Evolutionary conservation across 2,797 vertebrate genomes (phyloP).

Genomic region (Spondyliosoma cantharus): DNA sequence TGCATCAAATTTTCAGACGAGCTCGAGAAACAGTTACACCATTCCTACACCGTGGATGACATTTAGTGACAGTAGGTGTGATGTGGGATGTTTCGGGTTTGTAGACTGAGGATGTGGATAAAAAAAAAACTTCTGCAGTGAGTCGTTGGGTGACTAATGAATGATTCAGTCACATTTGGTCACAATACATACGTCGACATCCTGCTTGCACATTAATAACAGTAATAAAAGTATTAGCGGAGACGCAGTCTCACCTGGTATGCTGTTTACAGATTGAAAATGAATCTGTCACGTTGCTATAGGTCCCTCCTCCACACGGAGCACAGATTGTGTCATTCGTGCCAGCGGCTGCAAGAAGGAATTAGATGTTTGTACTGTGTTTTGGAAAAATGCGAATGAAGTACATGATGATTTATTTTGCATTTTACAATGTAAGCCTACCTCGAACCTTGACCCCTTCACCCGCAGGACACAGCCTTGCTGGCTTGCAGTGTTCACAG

Average conservation of each 20-base stretch:
- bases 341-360: conserved; percentile 59
- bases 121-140: conserved; percentile 22
- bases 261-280: conserved; percentile 68
- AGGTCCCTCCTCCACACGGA: conserved; percentile 68
- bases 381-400: not conserved
- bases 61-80: conserved; percentile 11
- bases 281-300: conserved; percentile 73
- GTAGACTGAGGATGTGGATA: not conserved
- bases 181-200: not conserved
- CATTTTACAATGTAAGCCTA: conserved; percentile 35
- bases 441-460: conserved; percentile 62
- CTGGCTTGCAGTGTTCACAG: conserved; percentile 51
- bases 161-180: conserved; percentile 16
- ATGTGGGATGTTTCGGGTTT: conserved; percentile 37
- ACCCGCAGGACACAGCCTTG: conserved; percentile 32
- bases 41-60: conserved; percentile 9
- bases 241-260: conserved; percentile 64
- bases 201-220: conserved; percentile 8
- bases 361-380: not conserved
- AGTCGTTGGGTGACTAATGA: conserved; percentile 28
- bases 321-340: conserved; percentile 61
- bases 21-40: not conserved
- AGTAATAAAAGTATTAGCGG: not conserved
- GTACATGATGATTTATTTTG: not conserved
- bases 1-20: not conserved